These are phyloP conservation scores for Hemiscyllium ocellatum DNA, from an alignment of 2,113 vertebrate genomes.

Conservation along the genomic window DNA sequence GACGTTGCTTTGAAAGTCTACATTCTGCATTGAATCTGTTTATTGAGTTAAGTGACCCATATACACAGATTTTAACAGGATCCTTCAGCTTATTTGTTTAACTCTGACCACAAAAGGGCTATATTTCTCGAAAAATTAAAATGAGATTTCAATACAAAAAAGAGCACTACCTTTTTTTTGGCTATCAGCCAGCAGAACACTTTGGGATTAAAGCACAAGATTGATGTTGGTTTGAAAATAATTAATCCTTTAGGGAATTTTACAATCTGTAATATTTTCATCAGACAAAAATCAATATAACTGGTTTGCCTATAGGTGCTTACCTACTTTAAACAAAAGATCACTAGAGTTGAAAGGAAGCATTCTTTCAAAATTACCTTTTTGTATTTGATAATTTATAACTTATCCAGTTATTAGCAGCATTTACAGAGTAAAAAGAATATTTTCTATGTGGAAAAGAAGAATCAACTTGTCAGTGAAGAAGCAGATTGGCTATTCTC, in stretches of 20 bases:
- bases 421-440: neutral
- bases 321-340: neutral
- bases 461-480: neutral
- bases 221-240: constrained; percentile 30
- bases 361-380: neutral
- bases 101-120: neutral
- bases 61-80: neutral
- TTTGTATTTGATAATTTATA: neutral
- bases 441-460: neutral
- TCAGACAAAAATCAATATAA: neutral
- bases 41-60: neutral
- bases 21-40: neutral
- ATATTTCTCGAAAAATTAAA: neutral
- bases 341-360: neutral
- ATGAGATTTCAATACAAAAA: neutral
- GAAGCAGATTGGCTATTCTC: neutral
- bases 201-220: neutral
- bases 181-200: neutral
- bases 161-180: neutral
- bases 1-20: neutral
- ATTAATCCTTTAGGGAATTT: constrained; percentile 29
- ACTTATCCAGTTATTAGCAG: neutral
- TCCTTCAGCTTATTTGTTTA: neutral
- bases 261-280: neutral
- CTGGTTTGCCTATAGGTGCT: neutral